Evolutionary conservation across 2,113 vertebrate genomes (phyloP).

Genomic region (Malurus elegans): DNA sequence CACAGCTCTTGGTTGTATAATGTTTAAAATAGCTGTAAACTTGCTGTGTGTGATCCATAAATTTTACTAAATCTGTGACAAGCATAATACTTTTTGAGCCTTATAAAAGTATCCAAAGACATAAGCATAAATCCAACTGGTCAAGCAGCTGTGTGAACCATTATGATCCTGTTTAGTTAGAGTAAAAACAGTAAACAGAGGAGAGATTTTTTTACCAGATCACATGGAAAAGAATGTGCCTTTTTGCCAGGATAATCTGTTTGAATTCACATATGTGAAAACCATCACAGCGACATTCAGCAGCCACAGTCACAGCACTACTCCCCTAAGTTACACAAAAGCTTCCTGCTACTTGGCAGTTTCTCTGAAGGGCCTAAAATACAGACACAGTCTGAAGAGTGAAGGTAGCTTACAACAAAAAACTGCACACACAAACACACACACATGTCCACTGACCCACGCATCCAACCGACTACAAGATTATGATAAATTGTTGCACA

Average conservation of each 20-base stretch:
- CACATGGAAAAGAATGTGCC: not conserved
- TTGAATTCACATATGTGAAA: not conserved
- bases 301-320: not conserved
- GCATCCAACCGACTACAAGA: not conserved
- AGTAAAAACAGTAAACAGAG: not conserved
- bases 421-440: not conserved
- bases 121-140: not conserved
- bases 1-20: not conserved
- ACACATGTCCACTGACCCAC: not conserved
- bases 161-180: not conserved
- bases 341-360: not conserved
- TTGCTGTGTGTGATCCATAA: not conserved
- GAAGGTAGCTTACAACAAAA: not conserved
- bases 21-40: not conserved
- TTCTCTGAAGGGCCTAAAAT: not conserved
- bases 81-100: not conserved
- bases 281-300: not conserved
- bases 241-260: not conserved
- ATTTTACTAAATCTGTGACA: not conserved
- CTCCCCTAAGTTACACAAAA: not conserved
- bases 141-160: not conserved
- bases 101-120: not conserved
- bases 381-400: not conserved
- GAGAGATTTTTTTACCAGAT: not conserved
- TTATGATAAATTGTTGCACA: not conserved